Evolutionary conservation across 2,888 invertebrate genomes (phyloP).

Genomic region (Teinopalpus imperialis): DNA sequence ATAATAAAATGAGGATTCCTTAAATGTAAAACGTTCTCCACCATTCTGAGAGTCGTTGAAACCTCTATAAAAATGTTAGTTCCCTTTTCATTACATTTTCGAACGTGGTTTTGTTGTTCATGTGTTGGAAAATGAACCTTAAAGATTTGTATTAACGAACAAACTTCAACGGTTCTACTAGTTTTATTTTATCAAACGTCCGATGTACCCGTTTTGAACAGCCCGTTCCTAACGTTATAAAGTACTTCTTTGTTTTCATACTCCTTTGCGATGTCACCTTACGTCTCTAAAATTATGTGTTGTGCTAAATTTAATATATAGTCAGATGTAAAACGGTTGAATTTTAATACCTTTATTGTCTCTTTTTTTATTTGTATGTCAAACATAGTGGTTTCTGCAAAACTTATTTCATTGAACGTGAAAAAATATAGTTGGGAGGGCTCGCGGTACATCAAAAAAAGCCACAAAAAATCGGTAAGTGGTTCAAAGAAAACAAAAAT

Average conservation of each 20-base stretch:
- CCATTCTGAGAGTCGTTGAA: conserved; percentile 71
- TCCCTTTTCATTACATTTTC: conserved; percentile 75
- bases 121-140: conserved; percentile 43
- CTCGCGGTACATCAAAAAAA: too few species aligned
- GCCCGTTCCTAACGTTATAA: conserved; percentile 53
- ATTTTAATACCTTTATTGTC: too few species aligned
- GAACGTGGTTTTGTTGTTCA: conserved; percentile 44
- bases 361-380: too few species aligned
- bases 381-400: too few species aligned
- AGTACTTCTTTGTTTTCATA: conserved; percentile 50
- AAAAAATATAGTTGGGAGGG: too few species aligned
- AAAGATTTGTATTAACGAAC: conserved; percentile 25
- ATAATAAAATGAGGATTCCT: conserved; percentile 75
- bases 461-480: too few species aligned
- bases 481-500: too few species aligned
- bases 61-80: conserved; percentile 79
- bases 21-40: conserved; percentile 74
- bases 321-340: too few species aligned
- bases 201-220: conserved; percentile 59
- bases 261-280: conserved; percentile 21
- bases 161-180: conserved; percentile 36
- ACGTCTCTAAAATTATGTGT: conserved; percentile 1
- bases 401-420: too few species aligned
- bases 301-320: neutral
- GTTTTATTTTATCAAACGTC: conserved; percentile 54